Evolutionary conservation across 1,140 invertebrate genomes (phyloP).

Genomic region (Penaeus vannamei): DNA sequence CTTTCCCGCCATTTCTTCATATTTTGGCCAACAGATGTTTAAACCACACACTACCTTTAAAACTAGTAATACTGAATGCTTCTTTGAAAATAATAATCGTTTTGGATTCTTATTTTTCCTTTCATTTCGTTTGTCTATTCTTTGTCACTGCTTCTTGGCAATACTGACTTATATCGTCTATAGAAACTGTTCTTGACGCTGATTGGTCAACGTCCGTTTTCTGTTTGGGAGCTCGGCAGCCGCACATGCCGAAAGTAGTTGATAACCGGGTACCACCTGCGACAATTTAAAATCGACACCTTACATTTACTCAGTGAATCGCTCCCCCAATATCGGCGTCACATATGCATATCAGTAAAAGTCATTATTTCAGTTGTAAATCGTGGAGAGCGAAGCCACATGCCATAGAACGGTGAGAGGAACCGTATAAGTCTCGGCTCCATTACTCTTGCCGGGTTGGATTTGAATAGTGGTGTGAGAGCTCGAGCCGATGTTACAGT

Average conservation of each 20-base stretch:
- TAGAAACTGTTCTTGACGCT: constrained; percentile 6
- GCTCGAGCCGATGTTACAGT: constrained; percentile 40
- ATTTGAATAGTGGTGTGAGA: constrained; percentile 59
- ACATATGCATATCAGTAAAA: background rate
- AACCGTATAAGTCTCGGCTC: too few species aligned
- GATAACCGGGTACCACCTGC: constrained; percentile 56
- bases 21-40: background rate
- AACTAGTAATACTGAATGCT: background rate
- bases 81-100: background rate
- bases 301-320: background rate
- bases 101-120: too few species aligned
- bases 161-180: background rate
- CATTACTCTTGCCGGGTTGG: constrained; percentile 46
- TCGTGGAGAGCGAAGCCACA: background rate
- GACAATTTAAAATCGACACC: constrained; percentile 49
- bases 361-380: background rate
- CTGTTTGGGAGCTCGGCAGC: constrained; percentile 44
- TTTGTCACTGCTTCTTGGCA: background rate
- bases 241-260: constrained; percentile 28
- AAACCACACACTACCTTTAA: too few species aligned
- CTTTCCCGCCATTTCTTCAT: background rate
- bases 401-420: background rate
- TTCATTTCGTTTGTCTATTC: background rate
- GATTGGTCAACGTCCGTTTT: constrained; percentile 48
- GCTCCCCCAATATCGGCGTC: background rate